Percentiles rank a stretch among this genome's conserved stretches.
Evolutionary conservation across 2,888 invertebrate species (phyloP).

Genomic region (Autographa gamma): DNA sequence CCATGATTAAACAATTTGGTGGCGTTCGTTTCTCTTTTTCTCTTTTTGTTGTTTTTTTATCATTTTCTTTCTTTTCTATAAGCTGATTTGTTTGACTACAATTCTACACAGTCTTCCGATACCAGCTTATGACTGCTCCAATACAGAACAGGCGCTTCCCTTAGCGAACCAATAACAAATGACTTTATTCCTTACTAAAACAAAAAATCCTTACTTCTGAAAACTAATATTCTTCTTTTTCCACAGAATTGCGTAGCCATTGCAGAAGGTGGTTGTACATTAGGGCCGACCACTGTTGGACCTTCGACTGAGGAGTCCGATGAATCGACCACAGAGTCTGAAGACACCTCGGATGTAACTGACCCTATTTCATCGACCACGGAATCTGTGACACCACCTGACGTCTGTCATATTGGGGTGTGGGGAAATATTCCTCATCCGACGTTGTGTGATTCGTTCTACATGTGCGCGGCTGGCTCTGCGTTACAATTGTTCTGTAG

Average conservation of each 20-base stretch:
- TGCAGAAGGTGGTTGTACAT: constrained; percentile 36
- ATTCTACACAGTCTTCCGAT: background rate
- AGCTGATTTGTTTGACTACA: no score
- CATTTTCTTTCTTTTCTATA: no score
- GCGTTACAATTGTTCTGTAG: constrained; percentile 62
- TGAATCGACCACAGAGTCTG: constrained; percentile 5
- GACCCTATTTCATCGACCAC: constrained; percentile 27
- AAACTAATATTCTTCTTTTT: background rate
- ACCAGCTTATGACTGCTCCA: background rate
- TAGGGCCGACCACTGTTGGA: constrained; percentile 19
- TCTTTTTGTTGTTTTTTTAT: no score
- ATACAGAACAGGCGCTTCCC: background rate
- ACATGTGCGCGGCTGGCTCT: constrained; percentile 66
- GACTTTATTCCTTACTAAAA: no score
- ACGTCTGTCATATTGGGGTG: constrained; percentile 60
- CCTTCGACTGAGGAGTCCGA: constrained; percentile 7
- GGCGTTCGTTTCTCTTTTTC: no score
- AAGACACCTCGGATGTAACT: background rate
- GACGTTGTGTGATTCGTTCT: constrained; percentile 65
- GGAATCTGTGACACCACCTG: constrained; percentile 12
- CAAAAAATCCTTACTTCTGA: background rate
- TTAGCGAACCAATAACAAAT: no score
- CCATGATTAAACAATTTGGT: no score
- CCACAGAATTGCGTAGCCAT: constrained; percentile 40
- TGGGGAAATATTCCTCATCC: constrained; percentile 69